Evolutionary conservation across 2,113 vertebrate species (phyloP).

Genomic region (Corapipo altera): DNA sequence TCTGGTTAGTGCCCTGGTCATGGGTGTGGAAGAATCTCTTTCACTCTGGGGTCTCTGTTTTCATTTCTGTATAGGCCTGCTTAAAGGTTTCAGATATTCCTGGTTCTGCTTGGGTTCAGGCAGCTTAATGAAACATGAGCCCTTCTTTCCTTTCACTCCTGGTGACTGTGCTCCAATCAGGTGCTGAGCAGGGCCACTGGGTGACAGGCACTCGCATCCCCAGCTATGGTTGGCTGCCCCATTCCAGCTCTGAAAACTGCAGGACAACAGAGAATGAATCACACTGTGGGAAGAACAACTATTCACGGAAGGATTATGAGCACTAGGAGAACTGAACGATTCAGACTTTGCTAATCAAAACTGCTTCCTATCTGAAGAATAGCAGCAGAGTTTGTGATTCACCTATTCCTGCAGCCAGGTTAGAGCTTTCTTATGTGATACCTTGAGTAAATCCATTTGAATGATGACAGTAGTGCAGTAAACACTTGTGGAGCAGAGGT

Average conservation of each 20-base stretch:
- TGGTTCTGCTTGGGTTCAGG: not conserved
- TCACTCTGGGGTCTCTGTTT: not conserved
- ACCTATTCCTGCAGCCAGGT: not conserved
- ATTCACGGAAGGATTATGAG: not conserved
- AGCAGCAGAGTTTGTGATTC: not conserved
- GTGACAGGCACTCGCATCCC: not conserved
- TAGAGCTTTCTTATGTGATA: not conserved
- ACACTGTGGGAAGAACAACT: not conserved
- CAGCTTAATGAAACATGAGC: not conserved
- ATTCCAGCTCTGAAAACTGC: not conserved
- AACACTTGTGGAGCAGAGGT: not conserved
- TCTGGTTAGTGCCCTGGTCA: not conserved
- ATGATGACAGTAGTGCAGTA: not conserved
- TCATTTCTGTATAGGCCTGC: not conserved
- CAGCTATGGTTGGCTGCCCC: not conserved
- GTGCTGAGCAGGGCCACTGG: not conserved
- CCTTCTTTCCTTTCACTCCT: not conserved
- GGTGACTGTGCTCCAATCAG: not conserved
- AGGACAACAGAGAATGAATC: not conserved
- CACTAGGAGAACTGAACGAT: not conserved
- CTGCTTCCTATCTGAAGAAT: not conserved
- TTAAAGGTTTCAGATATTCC: not conserved
- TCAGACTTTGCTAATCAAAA: not conserved
- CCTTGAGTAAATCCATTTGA: not conserved
- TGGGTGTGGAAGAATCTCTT: not conserved